Conservation (phyloP, 2,797 vertebrate genomes). For the Xyrichtys novacula region DNA sequence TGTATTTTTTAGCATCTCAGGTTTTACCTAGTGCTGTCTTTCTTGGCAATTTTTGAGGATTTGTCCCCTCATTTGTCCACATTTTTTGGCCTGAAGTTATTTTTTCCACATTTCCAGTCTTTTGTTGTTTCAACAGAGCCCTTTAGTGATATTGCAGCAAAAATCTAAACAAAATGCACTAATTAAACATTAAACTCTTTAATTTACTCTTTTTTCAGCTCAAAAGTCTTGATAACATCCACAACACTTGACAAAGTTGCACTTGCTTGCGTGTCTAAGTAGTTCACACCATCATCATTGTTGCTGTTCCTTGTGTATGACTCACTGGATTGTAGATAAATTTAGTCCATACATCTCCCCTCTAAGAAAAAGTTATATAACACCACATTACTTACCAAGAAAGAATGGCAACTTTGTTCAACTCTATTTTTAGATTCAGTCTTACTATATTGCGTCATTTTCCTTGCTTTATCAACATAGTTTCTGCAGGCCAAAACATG, state of each 20-base stretch:
- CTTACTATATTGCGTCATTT: neutral
- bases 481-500: neutral
- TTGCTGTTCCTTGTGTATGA: neutral
- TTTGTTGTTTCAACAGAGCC: neutral
- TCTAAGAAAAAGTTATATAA: slow-evolving; percentile 3
- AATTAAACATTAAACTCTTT: neutral
- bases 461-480: neutral
- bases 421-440: neutral
- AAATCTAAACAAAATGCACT: neutral
- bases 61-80: no score
- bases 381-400: neutral
- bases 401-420: neutral
- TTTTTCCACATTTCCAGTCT: no score
- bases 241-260: neutral
- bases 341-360: slow-evolving; percentile 4
- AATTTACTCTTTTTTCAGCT: neutral
- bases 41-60: no score
- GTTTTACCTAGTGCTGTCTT: no score
- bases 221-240: neutral
- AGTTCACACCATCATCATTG: neutral
- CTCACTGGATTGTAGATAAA: neutral
- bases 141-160: no score
- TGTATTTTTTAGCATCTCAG: neutral
- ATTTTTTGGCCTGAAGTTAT: no score
- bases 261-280: neutral